Base-by-base conservation (phyloP, 2,888 invertebrate genomes). In the Aphrophora alni region DNA sequence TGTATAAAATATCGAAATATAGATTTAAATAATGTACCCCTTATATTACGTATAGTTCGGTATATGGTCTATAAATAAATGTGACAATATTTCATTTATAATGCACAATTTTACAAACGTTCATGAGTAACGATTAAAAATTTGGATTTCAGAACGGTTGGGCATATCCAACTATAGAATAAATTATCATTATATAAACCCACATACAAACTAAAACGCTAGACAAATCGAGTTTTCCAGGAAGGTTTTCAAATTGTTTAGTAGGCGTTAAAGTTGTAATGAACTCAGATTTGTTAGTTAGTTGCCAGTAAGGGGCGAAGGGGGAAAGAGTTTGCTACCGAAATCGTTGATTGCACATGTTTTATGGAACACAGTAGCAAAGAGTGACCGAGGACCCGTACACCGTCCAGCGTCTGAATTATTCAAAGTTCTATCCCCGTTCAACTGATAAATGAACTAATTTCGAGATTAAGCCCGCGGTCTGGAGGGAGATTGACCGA, bases 401-500 rank as follows among this genome's bases (percentile, higher is more conserved):
- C 44, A 44, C 21, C 38, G 78, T 72, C 78, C 78, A 33, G 27
- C 26, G 44, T 38, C 51, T 80, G 80, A 75, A 80, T 80, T 80
- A 80, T 80, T 80, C 80, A 80, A 33, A 38, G 44, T 80, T 51
- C 79, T 75, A 70, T 80, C 75, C 38, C 28, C 73, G 28, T 59
- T 59, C 75, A 75, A 70, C 80, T 80, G 80, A 80, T 80, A 80
- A 80, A 80, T 80, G 80, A 80, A 80, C 80, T 75, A 80, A 80
- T 80, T 75, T 75, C 75, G 68, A 80, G 79, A 80, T 80, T 75
- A 44, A 44, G 59, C 59, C 33, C 59, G 59, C 59, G 59, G 59
- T 44, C 44, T 44, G 44, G 12, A 44, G 44, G 44, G 44, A 21
- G 21, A 21, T 59, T 21, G 59, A 21, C 59, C n/a, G 59, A 59